These are phyloP conservation scores for Mungos mungo DNA, from an alignment of 2,113 vertebrate genomes.

Conservation along the genomic window DNA sequence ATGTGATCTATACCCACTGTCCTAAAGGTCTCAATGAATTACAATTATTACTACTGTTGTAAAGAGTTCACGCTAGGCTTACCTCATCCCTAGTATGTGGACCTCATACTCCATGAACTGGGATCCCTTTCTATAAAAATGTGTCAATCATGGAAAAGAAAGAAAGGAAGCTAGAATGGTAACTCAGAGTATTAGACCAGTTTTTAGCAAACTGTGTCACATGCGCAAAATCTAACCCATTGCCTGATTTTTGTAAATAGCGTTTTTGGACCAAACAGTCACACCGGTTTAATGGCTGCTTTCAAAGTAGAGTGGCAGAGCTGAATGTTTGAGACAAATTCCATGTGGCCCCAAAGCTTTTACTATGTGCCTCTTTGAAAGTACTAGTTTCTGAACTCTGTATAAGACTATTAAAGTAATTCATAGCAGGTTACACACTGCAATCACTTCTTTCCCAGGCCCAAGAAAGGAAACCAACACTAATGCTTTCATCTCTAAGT, in stretches of 20 bases:
- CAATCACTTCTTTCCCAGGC: neutral
- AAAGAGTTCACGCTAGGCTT: neutral
- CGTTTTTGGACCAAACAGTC: neutral
- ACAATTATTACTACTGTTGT: neutral
- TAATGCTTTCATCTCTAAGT: neutral
- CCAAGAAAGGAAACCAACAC: neutral
- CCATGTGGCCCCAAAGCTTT: neutral
- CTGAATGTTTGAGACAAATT: neutral
- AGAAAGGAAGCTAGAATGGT: neutral
- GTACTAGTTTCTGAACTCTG: neutral
- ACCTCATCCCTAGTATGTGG: neutral
- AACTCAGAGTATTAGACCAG: neutral
- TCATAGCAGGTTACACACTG: neutral
- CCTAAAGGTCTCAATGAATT: neutral
- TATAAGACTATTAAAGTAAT: neutral
- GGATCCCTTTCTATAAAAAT: neutral
- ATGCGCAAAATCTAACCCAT: neutral
- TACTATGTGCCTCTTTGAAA: neutral
- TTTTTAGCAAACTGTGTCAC: neutral
- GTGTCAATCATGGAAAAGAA: neutral
- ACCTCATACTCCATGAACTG: neutral
- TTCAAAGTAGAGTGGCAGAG: neutral
- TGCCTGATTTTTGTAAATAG: neutral
- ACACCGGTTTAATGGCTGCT: neutral
- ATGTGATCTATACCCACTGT: neutral